Evolutionary conservation across 2,888 invertebrate genomes (phyloP), one percentile per base, ranked within the genome.

Genomic region (Apodemia mormo): DNA sequence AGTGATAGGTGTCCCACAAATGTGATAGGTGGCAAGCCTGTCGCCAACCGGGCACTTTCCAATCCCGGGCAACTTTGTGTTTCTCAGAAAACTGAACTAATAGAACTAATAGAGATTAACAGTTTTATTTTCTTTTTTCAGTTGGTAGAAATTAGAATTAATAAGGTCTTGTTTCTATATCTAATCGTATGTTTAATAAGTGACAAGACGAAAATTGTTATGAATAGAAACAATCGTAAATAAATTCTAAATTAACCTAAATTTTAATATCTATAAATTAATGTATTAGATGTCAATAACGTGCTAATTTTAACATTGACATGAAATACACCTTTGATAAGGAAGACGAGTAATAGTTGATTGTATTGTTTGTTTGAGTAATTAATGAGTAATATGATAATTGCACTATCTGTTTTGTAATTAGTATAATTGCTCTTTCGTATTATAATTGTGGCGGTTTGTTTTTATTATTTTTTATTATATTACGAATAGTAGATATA

Each of bases 331-430:
- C 71, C 73, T 70, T 77, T 72, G 77, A 76, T 76, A 77, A 76
- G 71, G 68, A 74, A 73, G 76, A 76, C 77, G 75, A 72, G 70
- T 76, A 77, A 81, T 82, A 82, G 78, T 81, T 74, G 75, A 77
- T 76, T 70, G 69, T 72, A 68, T 74, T 72, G 68, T 72, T 73
- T 74, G 65, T 76, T 74, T 83, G 85, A 84, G 81, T 84, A 85
- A 85, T 86, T 85, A 85, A 86, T 83, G 84, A 85, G 77, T 85
- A 82, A 87, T 86, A 77, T 80, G 81, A 86, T 84, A 85, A 87
- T 85, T 86, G 81, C 79, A 76, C 74, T 82, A 79, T 80, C 79
- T 78, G 77, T 81, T 82, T 78, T 77, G 77, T 74, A 77, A 80
- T 74, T 73, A 75, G 68, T 70, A 58, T 70, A 33, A 61, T 61